These are phyloP conservation scores for Zaprionus africanus DNA, from an alignment of 1,140 invertebrate genomes.

Conservation along the genomic window DNA sequence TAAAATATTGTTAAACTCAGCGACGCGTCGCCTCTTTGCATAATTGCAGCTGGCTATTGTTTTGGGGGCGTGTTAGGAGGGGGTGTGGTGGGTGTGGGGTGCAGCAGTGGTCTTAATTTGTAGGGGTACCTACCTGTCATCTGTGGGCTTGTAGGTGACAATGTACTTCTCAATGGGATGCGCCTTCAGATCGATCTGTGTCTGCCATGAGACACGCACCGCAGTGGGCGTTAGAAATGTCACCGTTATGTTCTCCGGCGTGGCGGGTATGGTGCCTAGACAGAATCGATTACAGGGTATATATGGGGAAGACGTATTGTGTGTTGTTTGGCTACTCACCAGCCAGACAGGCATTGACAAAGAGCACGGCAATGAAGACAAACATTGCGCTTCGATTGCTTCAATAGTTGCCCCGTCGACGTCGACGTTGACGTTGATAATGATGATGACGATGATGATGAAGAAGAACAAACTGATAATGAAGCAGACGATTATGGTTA, in stretches of 20 bases:
- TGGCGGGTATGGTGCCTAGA: conserved; percentile 89
- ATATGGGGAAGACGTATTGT: background rate
- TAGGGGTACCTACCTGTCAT: conserved; percentile 82
- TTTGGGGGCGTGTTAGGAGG: no score
- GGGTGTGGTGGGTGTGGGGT: background rate
- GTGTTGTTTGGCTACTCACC: conserved; percentile 61
- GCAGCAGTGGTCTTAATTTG: conserved; percentile 31
- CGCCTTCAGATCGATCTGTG: conserved; percentile 87
- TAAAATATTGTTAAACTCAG: conserved; percentile 48
- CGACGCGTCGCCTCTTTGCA: conserved; percentile 31
- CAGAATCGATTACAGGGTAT: background rate
- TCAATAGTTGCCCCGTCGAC: conserved; percentile 45
- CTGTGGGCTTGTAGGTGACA: conserved; percentile 88
- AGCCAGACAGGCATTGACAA: conserved; percentile 81
- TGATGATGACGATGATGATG: conserved; percentile 25
- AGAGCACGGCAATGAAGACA: conserved; percentile 74
- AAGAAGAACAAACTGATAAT: conserved; percentile 3
- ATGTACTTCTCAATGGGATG: conserved; percentile 92
- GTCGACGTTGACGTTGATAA: conserved; percentile 27
- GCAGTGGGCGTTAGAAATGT: conserved; percentile 93
- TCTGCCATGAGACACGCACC: conserved; percentile 92
- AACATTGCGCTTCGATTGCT: conserved; percentile 71
- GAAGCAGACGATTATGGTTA: conserved; percentile 24
- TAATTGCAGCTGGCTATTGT: conserved; percentile 42
- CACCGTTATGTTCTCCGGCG: conserved; percentile 93